Conservation (phyloP, 2,888 invertebrate species). For the Dichetophora obliterata region DNA sequence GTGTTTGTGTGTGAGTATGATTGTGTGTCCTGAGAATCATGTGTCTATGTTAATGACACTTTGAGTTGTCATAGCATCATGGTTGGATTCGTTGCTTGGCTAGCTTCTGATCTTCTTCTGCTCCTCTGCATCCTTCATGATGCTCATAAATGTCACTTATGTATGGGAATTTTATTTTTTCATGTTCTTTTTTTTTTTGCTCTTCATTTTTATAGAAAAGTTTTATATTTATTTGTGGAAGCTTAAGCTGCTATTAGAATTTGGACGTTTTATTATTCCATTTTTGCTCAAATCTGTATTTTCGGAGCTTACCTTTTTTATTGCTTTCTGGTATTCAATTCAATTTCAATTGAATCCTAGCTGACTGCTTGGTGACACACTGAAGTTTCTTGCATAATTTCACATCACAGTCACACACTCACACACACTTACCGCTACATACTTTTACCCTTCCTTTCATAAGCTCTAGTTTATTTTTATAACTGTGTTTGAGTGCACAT, state of each 20-base stretch:
- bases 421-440: neutral
- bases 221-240: neutral
- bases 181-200: neutral
- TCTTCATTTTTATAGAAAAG: neutral
- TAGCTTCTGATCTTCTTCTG: neutral
- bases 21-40: neutral
- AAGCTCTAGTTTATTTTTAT: conserved; percentile 57
- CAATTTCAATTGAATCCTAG: conserved; percentile 21
- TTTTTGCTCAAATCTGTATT: neutral
- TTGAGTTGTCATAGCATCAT: conserved; percentile 12
- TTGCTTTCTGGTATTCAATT: conserved; percentile 14
- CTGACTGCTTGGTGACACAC: conserved; percentile 6
- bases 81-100: neutral
- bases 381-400: neutral
- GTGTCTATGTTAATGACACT: conserved; percentile 23
- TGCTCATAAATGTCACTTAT: conserved; percentile 19
- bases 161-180: neutral
- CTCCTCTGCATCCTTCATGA: neutral
- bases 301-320: neutral
- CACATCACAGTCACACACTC: conserved; percentile 6
- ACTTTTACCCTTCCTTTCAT: neutral
- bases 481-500: neutral
- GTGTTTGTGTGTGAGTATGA: neutral
- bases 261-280: neutral
- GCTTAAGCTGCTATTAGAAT: conserved; percentile 7